A percentile compares a stretch with the other conserved stretches of the same genome.
phyloP scores from a whole-genome alignment of 2,113 vertebrate species.

The Columba livia region DNA sequence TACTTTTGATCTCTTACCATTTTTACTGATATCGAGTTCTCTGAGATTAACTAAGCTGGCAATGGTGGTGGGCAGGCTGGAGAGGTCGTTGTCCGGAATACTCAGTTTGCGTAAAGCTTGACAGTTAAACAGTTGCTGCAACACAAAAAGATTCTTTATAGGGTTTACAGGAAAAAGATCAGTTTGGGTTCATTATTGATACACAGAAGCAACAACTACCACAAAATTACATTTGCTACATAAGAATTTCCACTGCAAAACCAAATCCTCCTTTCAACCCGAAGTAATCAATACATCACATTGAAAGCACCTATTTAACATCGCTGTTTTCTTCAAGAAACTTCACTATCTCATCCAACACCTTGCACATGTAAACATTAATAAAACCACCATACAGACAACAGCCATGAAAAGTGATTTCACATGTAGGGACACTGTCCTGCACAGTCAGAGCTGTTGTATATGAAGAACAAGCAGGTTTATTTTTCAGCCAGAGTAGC shows the following conservation, averaged over 20 bases:
- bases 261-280: neutral
- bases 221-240: rapidly evolving
- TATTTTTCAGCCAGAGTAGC: neutral
- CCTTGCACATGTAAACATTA: neutral
- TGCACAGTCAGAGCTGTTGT: neutral
- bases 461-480: too few species aligned
- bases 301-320: neutral
- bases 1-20: slow-evolving; percentile 81
- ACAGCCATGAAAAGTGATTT: neutral
- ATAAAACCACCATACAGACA: neutral
- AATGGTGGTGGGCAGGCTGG: slow-evolving; percentile 92
- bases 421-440: neutral
- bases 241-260: neutral
- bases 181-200: neutral
- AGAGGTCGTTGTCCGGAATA: slow-evolving; percentile 97
- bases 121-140: slow-evolving; percentile 98
- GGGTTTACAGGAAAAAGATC: neutral
- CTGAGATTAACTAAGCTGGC: slow-evolving; percentile 97
- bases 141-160: slow-evolving; percentile 46
- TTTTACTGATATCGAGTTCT: slow-evolving; percentile 99
- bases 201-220: neutral
- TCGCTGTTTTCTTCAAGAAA: neutral
- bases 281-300: neutral
- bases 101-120: slow-evolving; percentile 96
- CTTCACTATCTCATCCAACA: neutral